Conservation (phyloP, 1,140 invertebrate species). For the Ostrea edulis region DNA sequence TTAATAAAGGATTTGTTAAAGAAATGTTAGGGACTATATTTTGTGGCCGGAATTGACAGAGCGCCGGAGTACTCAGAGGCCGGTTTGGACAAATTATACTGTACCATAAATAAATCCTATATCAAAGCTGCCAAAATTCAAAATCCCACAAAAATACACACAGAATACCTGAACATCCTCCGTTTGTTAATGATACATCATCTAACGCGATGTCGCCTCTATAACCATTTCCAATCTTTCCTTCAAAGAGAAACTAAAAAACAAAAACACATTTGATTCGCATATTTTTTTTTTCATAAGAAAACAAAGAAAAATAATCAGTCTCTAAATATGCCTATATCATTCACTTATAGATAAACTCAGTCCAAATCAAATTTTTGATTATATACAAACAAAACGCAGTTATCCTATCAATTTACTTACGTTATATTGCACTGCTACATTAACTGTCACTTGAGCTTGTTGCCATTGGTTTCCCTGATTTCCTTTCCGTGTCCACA, state of each 20-base stretch:
- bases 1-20: no score
- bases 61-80: no score
- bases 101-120: no score
- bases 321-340: not conserved
- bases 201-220: constrained; percentile 72
- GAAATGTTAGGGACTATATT: no score
- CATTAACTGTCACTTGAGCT: constrained; percentile 61
- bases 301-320: not conserved
- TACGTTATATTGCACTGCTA: constrained; percentile 62
- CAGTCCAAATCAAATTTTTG: not conserved
- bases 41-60: no score
- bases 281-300: not conserved
- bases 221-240: constrained; percentile 79
- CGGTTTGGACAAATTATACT: no score
- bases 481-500: constrained; percentile 68
- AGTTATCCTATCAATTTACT: constrained; percentile 46
- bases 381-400: not conserved
- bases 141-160: not conserved
- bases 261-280: constrained; percentile 5
- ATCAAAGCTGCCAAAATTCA: no score
- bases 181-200: constrained; percentile 63
- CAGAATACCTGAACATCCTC: constrained; percentile 62
- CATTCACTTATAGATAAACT: not conserved
- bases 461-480: constrained; percentile 72
- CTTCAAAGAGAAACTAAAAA: constrained; percentile 84